Conservation (phyloP, 2,113 vertebrate species). For the Rutilus rutilus region DNA sequence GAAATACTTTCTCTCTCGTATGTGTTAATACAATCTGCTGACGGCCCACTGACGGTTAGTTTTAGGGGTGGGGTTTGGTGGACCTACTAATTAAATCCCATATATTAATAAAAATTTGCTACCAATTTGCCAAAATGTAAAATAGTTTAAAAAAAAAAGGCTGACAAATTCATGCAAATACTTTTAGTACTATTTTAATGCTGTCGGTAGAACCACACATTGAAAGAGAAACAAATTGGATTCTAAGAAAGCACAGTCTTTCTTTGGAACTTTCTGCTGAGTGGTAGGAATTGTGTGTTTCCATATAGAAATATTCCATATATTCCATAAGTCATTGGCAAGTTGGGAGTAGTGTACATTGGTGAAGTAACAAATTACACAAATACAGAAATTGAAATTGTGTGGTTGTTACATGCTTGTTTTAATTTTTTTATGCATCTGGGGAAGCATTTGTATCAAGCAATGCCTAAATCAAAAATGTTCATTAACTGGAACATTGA, state of each 20-base stretch:
- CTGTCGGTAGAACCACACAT: not conserved
- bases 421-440: too few relatives aligned
- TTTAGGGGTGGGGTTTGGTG: too few relatives aligned
- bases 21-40: too few relatives aligned
- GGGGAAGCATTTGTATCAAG: too few relatives aligned
- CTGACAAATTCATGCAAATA: not conserved
- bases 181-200: not conserved
- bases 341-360: not conserved
- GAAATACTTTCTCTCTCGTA: too few relatives aligned
- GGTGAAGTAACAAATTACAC: not conserved
- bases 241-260: not conserved
- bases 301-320: constrained; percentile 27
- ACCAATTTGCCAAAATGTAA: not conserved
- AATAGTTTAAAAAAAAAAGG: not conserved
- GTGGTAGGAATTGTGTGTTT: not conserved
- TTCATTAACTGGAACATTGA: too few relatives aligned
- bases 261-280: not conserved
- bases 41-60: too few relatives aligned
- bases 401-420: too few relatives aligned
- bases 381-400: too few relatives aligned
- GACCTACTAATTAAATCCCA: not conserved
- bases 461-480: too few relatives aligned
- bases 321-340: not conserved
- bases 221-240: not conserved
- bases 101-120: not conserved